Conservation (phyloP, 1,140 invertebrate genomes). For the Steinernema khuongi region DNA sequence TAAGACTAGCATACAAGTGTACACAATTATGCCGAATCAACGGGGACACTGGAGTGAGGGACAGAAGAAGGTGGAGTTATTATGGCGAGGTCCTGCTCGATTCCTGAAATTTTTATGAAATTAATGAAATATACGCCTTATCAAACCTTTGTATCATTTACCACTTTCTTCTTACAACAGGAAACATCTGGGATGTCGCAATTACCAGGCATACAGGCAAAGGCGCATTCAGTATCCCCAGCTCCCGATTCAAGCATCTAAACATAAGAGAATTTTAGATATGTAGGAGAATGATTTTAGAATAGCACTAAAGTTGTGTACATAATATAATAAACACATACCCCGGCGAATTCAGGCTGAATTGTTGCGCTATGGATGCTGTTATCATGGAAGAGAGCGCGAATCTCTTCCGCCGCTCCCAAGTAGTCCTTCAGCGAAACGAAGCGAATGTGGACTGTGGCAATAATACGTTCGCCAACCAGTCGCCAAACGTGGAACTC, state of each 20-base stretch:
- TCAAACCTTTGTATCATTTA: neutral
- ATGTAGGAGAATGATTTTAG: neutral
- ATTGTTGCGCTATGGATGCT: constrained; percentile 66
- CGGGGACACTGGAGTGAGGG: neutral
- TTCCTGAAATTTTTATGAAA: neutral
- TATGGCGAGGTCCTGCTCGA: neutral
- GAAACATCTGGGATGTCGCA: neutral
- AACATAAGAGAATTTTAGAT: neutral
- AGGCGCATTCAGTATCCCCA: neutral
- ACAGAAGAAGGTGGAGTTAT: neutral
- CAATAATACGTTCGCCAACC: constrained; percentile 64
- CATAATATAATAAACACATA: too few relatives aligned
- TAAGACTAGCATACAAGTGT: neutral
- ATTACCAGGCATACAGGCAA: neutral
- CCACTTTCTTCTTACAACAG: neutral
- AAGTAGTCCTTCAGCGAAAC: constrained; percentile 63
- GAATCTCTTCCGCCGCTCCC: constrained; percentile 61
- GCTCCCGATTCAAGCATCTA: neutral
- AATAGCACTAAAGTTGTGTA: too few relatives aligned
- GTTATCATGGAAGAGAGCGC: constrained; percentile 64
- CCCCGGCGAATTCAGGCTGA: constrained; percentile 50
- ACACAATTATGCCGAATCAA: neutral
- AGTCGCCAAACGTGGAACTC: constrained; percentile 67
- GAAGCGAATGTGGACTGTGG: constrained; percentile 65
- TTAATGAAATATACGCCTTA: neutral